These are phyloP conservation scores for Colletes gigas DNA, from an alignment of 1,140 invertebrate species.

Conservation along the genomic window DNA sequence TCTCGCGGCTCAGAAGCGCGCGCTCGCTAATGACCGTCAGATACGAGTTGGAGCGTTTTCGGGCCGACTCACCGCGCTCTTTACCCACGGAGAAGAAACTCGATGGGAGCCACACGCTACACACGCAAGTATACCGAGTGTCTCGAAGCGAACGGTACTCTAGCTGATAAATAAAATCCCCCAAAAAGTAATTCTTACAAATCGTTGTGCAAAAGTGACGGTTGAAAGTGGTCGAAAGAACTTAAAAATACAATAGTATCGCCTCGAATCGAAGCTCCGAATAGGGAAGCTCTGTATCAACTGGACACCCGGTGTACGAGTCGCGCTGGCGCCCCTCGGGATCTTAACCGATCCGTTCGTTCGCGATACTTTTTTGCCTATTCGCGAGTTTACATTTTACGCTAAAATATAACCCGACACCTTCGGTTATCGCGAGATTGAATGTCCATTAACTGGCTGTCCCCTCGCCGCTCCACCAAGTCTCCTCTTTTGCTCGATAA, in stretches of 20 bases:
- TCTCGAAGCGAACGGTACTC: no score
- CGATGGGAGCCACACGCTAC: neutral
- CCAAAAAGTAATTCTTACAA: no score
- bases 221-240: no score
- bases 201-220: no score
- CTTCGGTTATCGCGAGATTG: conserved; percentile 19
- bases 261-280: no score
- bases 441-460: conserved; percentile 28
- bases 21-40: conserved; percentile 76
- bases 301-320: no score
- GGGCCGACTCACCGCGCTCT: conserved; percentile 17
- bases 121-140: neutral
- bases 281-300: no score
- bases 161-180: no score
- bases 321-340: neutral
- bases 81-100: conserved; percentile 21
- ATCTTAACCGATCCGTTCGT: no score
- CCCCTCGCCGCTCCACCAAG: neutral
- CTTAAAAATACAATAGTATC: no score
- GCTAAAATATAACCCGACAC: conserved; percentile 20
- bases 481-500: neutral
- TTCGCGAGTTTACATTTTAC: conserved; percentile 20
- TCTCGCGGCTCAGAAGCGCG: conserved; percentile 72
- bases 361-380: neutral
- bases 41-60: conserved; percentile 61